Evolutionary conservation across 2,888 invertebrate genomes (phyloP), one percentile per base, ranked within the genome.

Genomic region (Muschampia plurimacula): DNA sequence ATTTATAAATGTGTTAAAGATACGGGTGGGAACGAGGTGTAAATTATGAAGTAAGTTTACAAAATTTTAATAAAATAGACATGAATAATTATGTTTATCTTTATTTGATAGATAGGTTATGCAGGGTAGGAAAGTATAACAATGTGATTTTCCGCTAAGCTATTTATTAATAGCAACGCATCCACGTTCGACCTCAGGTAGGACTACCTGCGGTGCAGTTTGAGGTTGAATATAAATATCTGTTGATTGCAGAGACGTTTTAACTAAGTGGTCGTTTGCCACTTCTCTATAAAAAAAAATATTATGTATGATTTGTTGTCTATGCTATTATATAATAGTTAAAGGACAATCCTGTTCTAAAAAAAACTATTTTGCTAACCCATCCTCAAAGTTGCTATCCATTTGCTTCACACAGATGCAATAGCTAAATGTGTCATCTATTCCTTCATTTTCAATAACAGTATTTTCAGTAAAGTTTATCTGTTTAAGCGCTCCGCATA

Each of bases 401-500:
- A 72, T 72, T 41, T 52, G 72, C 12, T 72, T 72, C 67, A 60
- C 41, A 67, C 72, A 72, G 49, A 72, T 60, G 36, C 72, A 72
- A 62, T 55, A 67, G 39, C 62, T 67, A 41, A 41, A 49, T 52
- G 41, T 15, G 12, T 72, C 49, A 32, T 75, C 69, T 32, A 72
- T n/a, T n/a, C 32, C 67, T 5, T 41, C n/a, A 46, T 41, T 69
- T 67, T 67, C 72, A 10, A 15, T 67, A 9, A 52, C 72, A 44
- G 65, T 73, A n/a, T 74, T 69, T 59, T 75, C 69, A 13, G 67
- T 36, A 57, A 72, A 67, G 36, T 32, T 63, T n/a, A 72, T 67
- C 55, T 67, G 62, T 63, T 72, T 72, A 1, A 63, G 13, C 1
- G 28, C 28, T 46, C 9, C 41, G 15, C 72, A 67, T 36, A 46